Conservation (phyloP, 2,888 invertebrate species). For the Drosophila mercatorum region DNA sequence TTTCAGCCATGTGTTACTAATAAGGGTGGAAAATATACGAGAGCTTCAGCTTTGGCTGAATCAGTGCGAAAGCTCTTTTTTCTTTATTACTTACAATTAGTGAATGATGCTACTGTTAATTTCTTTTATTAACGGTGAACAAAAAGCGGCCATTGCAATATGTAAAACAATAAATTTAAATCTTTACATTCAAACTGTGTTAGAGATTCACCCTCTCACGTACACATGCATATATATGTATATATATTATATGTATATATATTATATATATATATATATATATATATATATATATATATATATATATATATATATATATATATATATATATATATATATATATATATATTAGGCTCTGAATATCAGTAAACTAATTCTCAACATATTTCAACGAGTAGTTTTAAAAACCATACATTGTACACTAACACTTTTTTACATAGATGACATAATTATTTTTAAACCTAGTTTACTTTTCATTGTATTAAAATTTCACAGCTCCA, state of each 20-base stretch:
- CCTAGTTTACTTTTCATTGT: not conserved
- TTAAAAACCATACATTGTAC: not conserved
- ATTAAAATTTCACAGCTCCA: constrained; percentile 5
- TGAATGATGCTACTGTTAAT: not conserved
- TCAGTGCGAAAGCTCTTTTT: not conserved
- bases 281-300: not conserved
- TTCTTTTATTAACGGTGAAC: not conserved
- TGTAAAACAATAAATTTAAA: not conserved
- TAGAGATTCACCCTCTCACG: not conserved
- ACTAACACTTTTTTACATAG: constrained; percentile 15
- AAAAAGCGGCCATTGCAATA: not conserved
- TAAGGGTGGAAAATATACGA: constrained; percentile 44
- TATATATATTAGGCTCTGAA: constrained; percentile 3
- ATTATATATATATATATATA: not conserved
- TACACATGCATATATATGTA: not conserved
- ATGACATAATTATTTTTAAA: constrained; percentile 6
- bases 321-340: not conserved
- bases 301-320: not conserved
- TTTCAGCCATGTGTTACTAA: constrained; percentile 39
- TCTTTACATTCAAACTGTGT: not conserved
- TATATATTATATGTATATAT: too few relatives aligned
- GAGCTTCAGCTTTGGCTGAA: not conserved
- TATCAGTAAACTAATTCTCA: not conserved
- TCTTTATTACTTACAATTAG: not conserved
- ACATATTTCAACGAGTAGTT: not conserved